Conservation (phyloP, 2,888 invertebrate genomes). For the Meghimatium bilineatum region DNA sequence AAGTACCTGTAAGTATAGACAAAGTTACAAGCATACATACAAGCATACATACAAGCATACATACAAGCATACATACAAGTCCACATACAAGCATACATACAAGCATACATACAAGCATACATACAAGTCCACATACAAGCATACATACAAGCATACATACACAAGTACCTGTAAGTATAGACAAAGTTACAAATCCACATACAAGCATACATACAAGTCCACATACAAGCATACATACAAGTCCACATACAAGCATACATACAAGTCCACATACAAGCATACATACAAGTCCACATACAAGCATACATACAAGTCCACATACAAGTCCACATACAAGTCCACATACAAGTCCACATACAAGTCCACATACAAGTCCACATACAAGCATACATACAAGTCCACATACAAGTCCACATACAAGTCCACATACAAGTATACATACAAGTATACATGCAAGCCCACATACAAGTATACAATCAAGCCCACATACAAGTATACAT, state of each 20-base stretch:
- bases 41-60: too few species aligned
- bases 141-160: too few species aligned
- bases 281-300: background rate
- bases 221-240: too few species aligned
- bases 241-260: constrained; percentile 3
- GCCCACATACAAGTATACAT: constrained; percentile 15
- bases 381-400: constrained; percentile 23
- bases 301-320: background rate
- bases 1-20: too few species aligned
- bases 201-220: too few species aligned
- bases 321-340: too few species aligned
- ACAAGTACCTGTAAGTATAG: too few species aligned
- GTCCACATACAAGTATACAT: constrained; percentile 17
- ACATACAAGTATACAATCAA: constrained; percentile 11
- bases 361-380: constrained; percentile 31
- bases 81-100: too few species aligned
- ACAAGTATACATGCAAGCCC: constrained; percentile 14
- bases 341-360: constrained; percentile 25
- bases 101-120: too few species aligned
- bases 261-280: constrained; percentile 3
- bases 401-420: constrained; percentile 20
- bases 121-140: background rate
- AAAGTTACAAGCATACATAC: too few species aligned
- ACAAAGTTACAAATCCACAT: too few species aligned
- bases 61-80: too few species aligned